Evolutionary conservation across 2,113 vertebrate genomes (phyloP).

Genomic region (Paramormyrops kingsleyae): DNA sequence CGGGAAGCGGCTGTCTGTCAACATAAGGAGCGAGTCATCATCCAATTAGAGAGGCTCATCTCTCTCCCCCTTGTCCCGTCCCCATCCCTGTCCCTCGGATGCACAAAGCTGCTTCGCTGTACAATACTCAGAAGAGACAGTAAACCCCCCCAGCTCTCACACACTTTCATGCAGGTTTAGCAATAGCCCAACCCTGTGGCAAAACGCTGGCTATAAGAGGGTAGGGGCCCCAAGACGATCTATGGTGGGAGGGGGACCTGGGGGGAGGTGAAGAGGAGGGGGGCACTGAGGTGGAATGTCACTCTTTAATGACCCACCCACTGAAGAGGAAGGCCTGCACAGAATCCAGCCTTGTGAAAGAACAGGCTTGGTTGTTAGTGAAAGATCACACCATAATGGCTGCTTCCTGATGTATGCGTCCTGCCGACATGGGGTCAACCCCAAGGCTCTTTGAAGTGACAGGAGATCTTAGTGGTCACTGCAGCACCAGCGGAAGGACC

Average conservation of each 20-base stretch:
- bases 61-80: conserved; percentile 15
- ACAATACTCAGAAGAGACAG: too few species aligned
- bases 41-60: conserved; percentile 33
- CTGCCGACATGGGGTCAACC: neutral
- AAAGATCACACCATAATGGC: neutral
- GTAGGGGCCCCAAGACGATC: neutral
- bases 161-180: neutral
- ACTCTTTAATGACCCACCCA: neutral
- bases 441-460: neutral
- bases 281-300: neutral
- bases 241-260: neutral
- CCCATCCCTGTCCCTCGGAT: conserved; percentile 34
- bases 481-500: neutral
- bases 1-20: conserved; percentile 54
- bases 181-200: neutral
- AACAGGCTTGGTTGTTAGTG: neutral
- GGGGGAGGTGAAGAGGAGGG: too few species aligned
- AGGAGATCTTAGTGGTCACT: neutral
- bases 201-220: conserved; percentile 12
- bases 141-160: neutral
- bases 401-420: neutral
- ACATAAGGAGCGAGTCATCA: conserved; percentile 46
- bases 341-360: neutral
- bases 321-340: neutral
- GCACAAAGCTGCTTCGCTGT: conserved; percentile 26